Base-by-base conservation (phyloP, 2,113 vertebrate genomes). In the Micronycteris hirsuta region DNA sequence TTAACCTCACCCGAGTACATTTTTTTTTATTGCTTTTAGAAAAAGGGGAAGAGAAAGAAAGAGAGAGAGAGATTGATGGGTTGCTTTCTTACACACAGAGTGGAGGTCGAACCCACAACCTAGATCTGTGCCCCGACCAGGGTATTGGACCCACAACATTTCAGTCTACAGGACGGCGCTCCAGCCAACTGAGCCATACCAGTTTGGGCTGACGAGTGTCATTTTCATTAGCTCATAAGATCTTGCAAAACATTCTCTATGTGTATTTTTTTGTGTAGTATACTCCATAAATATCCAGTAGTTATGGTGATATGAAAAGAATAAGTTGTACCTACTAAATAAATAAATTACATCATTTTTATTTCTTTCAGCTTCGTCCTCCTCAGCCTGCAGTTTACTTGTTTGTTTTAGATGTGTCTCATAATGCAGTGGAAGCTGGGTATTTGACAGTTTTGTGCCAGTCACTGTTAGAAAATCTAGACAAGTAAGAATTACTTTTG, bases 321-420 rank as follows among this genome's bases (percentile, higher is more conserved):
- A 54, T 49, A 45, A 47, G 31, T 43, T 74, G 3, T 38, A n/a
- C 17, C 63, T 94, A 20, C 41, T 74, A 76, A 78, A 58, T 63
- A 61, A 61, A 28, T 74, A 65, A 87, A 1, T 36, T 20, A 19
- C 58, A 17, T 65, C 71, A 7, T 95, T 95, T 97, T 85, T 97
- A 78, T 98, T 90, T 86, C 49, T 97, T 97, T 90, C 97, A 99
- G 99, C 97, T 99, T 96, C 99, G 99, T 73, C 99, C 99, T 95
- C 99, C 99, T 97, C 99, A 99, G 93, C 99, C 99, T 0, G 99
- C 99, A 0, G 99, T 99, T 54, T 99, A 99, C 98, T 98, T 99
- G 96, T 99, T 99, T 98, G 99, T 99, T 82, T 98, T 99, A 96
- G 99, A 99, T 83, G 99, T 99, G 52, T 99, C 99, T 88, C 99